A percentile compares a stretch with the other conserved stretches of the same genome.
Conservation (phyloP, 2,113 vertebrate species). For the Eurypyga helias region DNA sequence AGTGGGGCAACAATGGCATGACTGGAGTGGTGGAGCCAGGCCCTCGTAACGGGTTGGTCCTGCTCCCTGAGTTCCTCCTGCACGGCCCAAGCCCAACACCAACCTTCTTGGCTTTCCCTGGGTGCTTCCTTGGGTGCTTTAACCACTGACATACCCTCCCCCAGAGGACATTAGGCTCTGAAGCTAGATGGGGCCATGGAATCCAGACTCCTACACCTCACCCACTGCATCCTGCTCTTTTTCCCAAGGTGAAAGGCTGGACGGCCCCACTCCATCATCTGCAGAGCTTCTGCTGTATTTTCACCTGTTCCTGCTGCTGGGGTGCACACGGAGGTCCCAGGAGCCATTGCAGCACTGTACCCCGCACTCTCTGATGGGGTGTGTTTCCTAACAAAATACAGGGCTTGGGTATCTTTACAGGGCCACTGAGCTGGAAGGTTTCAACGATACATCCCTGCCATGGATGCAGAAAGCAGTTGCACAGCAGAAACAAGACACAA, state of each 20-base stretch:
- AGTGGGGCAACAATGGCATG: fast-evolving
- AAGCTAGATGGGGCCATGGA: background rate
- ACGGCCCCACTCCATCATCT: background rate
- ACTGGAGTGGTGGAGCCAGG: background rate
- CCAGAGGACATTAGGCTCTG: background rate
- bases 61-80: background rate
- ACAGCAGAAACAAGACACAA: background rate
- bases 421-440: background rate
- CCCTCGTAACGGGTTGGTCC: background rate
- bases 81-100: too few relatives aligned
- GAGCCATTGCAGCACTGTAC: background rate
- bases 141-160: background rate
- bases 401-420: background rate
- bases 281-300: background rate
- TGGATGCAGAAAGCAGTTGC: background rate
- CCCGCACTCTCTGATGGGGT: fast-evolving
- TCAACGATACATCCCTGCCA: fast-evolving
- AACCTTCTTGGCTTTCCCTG: too few relatives aligned
- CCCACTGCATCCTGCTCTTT: background rate
- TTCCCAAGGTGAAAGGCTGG: background rate
- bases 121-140: background rate
- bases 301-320: background rate
- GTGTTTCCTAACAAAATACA: background rate
- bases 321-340: background rate
- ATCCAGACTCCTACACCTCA: background rate